These are phyloP conservation scores for Steatornis caripensis DNA, from an alignment of 2,113 vertebrate species.

Conservation along the genomic window DNA sequence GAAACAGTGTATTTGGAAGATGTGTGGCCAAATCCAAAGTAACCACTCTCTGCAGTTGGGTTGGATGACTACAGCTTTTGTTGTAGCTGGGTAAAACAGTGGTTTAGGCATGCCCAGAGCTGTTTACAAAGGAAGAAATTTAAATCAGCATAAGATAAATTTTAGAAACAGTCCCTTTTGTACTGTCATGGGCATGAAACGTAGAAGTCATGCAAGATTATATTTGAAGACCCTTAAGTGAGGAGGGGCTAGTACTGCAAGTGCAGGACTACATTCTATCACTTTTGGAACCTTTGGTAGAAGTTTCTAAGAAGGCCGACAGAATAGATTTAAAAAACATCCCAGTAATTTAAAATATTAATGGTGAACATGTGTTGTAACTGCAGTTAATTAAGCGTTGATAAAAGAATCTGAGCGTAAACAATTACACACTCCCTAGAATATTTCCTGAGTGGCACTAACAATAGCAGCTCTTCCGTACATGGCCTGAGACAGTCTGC, in stretches of 20 bases:
- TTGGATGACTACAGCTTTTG: slow-evolving; percentile 15
- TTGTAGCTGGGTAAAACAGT: background rate
- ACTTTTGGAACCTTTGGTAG: background rate
- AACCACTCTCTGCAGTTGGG: slow-evolving; percentile 10
- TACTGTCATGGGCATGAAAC: background rate
- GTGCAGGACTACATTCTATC: rapidly evolving
- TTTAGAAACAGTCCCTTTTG: background rate
- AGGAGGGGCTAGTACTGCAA: background rate
- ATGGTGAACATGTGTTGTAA: slow-evolving; percentile 46
- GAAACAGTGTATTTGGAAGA: slow-evolving; percentile 10
- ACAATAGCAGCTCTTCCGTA: background rate
- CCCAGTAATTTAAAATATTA: slow-evolving; percentile 46
- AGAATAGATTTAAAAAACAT: background rate
- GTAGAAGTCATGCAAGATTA: background rate
- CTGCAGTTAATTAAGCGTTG: slow-evolving; percentile 46
- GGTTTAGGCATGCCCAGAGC: background rate
- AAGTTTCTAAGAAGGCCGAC: background rate
- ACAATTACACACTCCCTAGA: slow-evolving; percentile 38
- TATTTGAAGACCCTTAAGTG: background rate
- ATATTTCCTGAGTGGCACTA: slow-evolving; percentile 53
- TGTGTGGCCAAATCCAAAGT: slow-evolving; percentile 9
- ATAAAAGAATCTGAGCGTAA: slow-evolving; percentile 51
- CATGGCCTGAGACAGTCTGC: background rate
- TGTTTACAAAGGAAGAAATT: slow-evolving; percentile 35
- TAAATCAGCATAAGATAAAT: background rate